phyloP scores from a whole-genome alignment of 2,888 invertebrate genomes.

The Luperina testacea region DNA sequence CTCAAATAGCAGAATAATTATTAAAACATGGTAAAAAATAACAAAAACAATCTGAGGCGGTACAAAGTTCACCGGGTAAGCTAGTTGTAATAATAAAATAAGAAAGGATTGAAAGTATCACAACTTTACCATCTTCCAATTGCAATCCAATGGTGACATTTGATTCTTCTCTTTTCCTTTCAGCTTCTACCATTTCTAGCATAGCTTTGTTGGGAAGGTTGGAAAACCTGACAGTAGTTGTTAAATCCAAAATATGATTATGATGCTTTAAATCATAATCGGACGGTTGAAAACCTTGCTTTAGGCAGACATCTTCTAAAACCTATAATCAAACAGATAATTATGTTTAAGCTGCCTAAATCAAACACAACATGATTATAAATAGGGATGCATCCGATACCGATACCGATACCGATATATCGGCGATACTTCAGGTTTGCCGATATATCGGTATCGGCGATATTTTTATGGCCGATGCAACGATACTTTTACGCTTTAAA shows the following conservation, averaged over 20 bases:
- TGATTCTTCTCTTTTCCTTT: conserved; percentile 91
- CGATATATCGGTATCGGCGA: too few species aligned
- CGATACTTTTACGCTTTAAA: too few species aligned
- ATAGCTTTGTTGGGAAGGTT: conserved; percentile 97
- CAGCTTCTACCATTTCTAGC: conserved; percentile 94
- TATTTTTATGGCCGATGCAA: too few species aligned
- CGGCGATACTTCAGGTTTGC: too few species aligned
- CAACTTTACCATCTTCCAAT: conserved; percentile 92
- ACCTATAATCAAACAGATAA: conserved; percentile 88
- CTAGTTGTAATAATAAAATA: not conserved
- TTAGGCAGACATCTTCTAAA: conserved; percentile 95
- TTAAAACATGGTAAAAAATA: too few species aligned
- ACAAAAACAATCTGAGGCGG: too few species aligned
- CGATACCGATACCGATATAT: too few species aligned
- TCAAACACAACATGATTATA: not conserved
- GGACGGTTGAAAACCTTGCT: conserved; percentile 93
- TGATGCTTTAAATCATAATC: conserved; percentile 96
- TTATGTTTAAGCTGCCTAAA: not conserved
- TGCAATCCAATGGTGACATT: conserved; percentile 94
- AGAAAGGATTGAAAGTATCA: not conserved
- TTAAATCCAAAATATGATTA: conserved; percentile 94
- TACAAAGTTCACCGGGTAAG: too few species aligned
- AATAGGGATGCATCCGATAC: too few species aligned
- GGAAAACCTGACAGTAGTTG: conserved; percentile 94
- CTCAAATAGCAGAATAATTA: too few species aligned